phyloP scores from a whole-genome alignment of 1,140 invertebrate genomes.

The Heliconius congener region DNA sequence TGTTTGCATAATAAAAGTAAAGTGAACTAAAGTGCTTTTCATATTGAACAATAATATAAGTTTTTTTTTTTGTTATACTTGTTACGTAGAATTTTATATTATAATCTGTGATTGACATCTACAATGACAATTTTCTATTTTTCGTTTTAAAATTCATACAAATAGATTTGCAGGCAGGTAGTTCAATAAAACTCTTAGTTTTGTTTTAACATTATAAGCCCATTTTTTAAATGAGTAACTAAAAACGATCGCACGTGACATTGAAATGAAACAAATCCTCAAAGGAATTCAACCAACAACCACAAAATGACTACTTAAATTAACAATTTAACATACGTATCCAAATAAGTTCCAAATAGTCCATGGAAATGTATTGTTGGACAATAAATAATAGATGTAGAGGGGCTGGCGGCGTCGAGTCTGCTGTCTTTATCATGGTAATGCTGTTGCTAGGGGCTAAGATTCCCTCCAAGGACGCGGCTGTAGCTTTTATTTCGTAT shows the following conservation, averaged over 20 bases:
- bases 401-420: constrained; percentile 7
- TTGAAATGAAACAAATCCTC: neutral
- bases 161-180: no score
- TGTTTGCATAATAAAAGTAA: neutral
- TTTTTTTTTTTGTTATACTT: neutral
- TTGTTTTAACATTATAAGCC: no score
- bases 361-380: constrained; percentile 5
- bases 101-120: no score
- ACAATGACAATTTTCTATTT: no score
- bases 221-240: no score
- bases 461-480: neutral
- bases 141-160: no score
- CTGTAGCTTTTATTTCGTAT: neutral
- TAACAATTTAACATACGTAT: neutral
- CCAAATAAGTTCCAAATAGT: neutral
- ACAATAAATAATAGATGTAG: constrained; percentile 4
- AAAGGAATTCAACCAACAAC: no score
- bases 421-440: constrained; percentile 13
- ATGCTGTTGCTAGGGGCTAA: constrained; percentile 1
- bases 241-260: neutral
- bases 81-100: neutral
- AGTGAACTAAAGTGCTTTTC: neutral
- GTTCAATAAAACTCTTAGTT: no score
- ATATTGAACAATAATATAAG: neutral
- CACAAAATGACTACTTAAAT: neutral